Conservation (phyloP, 2,888 invertebrate species). For the Linnaemya vulpina region DNA sequence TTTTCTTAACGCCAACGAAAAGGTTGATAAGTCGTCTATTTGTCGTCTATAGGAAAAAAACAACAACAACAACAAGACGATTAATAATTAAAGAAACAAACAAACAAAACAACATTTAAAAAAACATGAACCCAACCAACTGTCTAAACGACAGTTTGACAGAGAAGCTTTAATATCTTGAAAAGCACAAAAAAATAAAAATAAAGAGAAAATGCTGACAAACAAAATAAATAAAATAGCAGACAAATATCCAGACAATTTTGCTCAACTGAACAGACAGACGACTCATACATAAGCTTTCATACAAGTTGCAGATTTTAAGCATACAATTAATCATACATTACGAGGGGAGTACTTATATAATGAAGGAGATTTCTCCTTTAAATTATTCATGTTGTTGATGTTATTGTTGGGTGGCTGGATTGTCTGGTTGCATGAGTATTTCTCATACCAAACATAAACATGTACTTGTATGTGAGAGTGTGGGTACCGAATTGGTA, state of each 20-base stretch:
- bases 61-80: not conserved
- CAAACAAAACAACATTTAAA: conserved; percentile 14
- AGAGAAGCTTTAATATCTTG: conserved; percentile 39
- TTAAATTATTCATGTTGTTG: conserved; percentile 28
- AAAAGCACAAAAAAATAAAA: not conserved
- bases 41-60: conserved; percentile 31
- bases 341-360: conserved; percentile 18
- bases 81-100: conserved; percentile 25
- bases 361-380: conserved; percentile 28
- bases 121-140: conserved; percentile 20
- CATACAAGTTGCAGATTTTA: conserved; percentile 10
- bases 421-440: not conserved
- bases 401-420: conserved; percentile 19
- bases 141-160: conserved; percentile 48
- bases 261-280: conserved; percentile 25
- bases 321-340: conserved; percentile 52
- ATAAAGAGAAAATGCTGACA: not conserved
- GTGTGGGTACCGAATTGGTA: not conserved
- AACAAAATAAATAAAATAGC: conserved; percentile 20
- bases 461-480: not conserved
- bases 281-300: conserved; percentile 19
- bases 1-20: conserved; percentile 15
- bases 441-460: not conserved
- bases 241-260: conserved; percentile 51
- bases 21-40: conserved; percentile 22